Base-by-base conservation (phyloP, 1,140 invertebrate genomes). In the Lucilia sericata region DNA sequence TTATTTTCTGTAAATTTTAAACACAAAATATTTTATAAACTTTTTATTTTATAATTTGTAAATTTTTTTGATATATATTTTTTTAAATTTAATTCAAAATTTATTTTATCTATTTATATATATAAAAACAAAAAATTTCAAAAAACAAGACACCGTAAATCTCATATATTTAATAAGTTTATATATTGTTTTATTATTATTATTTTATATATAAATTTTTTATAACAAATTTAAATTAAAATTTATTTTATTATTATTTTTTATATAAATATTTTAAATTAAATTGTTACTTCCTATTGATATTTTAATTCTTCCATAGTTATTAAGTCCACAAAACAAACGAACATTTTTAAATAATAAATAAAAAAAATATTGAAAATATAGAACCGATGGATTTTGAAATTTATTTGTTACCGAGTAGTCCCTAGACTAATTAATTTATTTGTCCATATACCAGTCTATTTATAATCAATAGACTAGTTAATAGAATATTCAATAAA, bases 301-400 rank as follows among this genome's bases (percentile, higher is more conserved):
- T 80, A 80, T 34, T 34, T 34, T 76, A 21, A 76, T 82, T 70
- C 82, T 82, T 82, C 82, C 82, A 70, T 82, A 82, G 82, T 10
- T 82, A 0, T 80, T 80, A 80, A 80, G 76, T 19, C 3, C 7
- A 60, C 55, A 78, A 80, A 51, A 80, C 8, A 51, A 80, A 80
- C 14, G 14, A 70, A 78, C 17, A 47, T 47, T 78, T 76, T 36
- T 76, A 25, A 25, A 80, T 49, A 80, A 80, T 51, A 49, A 80
- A 80, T 51, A 51, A 80, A 12, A 70, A 4, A 80, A 25, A 47
- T 78, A 78, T 49, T 80, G 17, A 49, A 49, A 76, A 76, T 30
- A 76, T 42, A 42, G 7, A 74, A 19, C 49, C 49, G 13, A 49
- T 49, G 49, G 1, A 30, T 30, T 30, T 30, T 30, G 25, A 3